Evolutionary conservation across 2,797 vertebrate genomes (phyloP).

Genomic region (Ara ararauna): DNA sequence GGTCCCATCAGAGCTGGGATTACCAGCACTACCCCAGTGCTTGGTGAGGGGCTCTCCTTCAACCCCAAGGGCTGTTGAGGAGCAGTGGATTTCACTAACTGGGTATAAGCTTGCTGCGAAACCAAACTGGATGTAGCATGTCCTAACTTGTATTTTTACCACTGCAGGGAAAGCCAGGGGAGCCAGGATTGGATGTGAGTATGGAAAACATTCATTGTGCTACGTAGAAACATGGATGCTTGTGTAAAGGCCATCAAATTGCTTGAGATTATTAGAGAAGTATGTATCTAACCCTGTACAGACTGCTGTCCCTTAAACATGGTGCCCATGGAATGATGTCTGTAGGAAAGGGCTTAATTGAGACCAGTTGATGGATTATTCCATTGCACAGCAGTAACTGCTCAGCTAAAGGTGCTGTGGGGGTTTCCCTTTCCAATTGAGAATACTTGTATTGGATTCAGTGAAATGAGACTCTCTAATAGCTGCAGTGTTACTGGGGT

Average conservation of each 20-base stretch:
- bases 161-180: conserved; percentile 88
- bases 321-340: neutral
- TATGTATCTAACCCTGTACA: rapidly evolving
- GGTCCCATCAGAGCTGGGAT: neutral
- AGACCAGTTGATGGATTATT: neutral
- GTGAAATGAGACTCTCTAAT: neutral
- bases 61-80: neutral
- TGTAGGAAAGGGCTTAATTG: neutral
- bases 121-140: neutral
- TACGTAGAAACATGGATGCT: neutral
- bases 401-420: neutral
- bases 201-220: neutral
- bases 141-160: neutral
- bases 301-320: neutral
- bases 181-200: conserved; percentile 95
- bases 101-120: neutral
- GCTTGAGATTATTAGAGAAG: neutral
- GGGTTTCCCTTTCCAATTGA: neutral
- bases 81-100: neutral
- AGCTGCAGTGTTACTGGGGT: neutral
- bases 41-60: neutral
- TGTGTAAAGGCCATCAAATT: neutral
- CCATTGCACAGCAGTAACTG: neutral
- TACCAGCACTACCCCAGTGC: neutral
- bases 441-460: neutral